phyloP scores from a whole-genome alignment of 2,113 vertebrate species.

The Peromyscus polionotus region DNA sequence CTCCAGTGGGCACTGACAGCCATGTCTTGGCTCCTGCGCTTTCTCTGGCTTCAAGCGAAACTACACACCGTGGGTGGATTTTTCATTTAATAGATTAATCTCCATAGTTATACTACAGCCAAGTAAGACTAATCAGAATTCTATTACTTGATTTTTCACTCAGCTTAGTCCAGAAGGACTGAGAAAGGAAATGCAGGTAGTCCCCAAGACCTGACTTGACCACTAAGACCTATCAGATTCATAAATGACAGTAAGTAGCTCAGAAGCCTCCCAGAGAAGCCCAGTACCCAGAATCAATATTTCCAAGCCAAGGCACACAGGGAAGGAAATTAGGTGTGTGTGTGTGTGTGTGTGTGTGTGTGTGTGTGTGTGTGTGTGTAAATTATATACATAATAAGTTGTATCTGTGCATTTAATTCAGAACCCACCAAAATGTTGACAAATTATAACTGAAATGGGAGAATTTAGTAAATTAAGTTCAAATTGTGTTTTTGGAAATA shows the following conservation, averaged over 20 bases:
- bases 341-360: not conserved
- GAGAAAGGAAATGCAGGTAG: not conserved
- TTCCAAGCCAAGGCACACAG: not conserved
- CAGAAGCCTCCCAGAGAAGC: not conserved
- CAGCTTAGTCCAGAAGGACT: not conserved
- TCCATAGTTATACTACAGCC: not conserved
- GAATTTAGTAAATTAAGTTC: conserved; percentile 1
- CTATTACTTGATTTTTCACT: not conserved
- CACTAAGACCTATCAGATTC: not conserved
- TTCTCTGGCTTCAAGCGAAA: not conserved
- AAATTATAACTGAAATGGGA: conserved; percentile 1
- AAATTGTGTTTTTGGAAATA: conserved; percentile 12
- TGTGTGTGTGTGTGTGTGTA: not conserved
- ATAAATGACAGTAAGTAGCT: not conserved
- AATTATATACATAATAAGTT: not conserved
- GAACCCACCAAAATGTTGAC: not conserved
- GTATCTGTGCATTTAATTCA: not conserved
- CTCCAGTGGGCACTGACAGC: not conserved
- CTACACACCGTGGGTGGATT: not conserved
- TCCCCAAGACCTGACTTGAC: not conserved
- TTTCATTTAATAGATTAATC: not conserved
- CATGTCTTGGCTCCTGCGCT: not conserved
- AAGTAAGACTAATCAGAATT: not conserved
- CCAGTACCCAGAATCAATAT: not conserved
- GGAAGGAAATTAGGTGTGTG: not conserved